Evolutionary conservation across 2,113 vertebrate species (phyloP).

Genomic region (Colistium nudipinnis): DNA sequence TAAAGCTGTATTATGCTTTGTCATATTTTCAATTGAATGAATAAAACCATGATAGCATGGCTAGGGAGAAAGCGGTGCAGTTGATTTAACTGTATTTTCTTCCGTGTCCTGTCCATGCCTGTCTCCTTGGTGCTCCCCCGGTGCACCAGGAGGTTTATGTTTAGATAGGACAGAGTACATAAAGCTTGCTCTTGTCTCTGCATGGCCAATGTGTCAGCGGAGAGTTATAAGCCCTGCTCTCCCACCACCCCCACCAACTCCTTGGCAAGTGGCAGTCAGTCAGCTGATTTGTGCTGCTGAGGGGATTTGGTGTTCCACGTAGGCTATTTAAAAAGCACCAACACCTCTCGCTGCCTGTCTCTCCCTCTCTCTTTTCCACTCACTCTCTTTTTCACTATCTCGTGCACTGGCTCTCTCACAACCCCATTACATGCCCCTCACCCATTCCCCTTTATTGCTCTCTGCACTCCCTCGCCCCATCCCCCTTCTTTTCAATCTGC

Average conservation of each 20-base stretch:
- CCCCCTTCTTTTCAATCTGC: constrained; percentile 27
- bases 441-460: constrained; percentile 46
- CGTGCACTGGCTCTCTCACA: constrained; percentile 26
- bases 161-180: constrained; percentile 73
- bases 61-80: constrained; percentile 3
- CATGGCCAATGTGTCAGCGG: constrained; percentile 68
- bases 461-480: constrained; percentile 35
- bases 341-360: constrained; percentile 45
- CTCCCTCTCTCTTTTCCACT: constrained; percentile 43
- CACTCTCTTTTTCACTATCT: constrained; percentile 56
- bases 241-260: constrained; percentile 32
- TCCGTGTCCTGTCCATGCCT: constrained; percentile 14
- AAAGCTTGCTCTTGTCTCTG: constrained; percentile 62
- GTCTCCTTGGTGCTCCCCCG: constrained; percentile 23
- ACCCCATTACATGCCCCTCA: constrained; percentile 41
- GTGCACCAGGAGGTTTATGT: constrained; percentile 69
- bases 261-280: constrained; percentile 79
- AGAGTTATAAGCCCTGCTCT: constrained; percentile 65
- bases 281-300: constrained; percentile 80
- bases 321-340: constrained; percentile 83
- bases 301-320: constrained; percentile 82
- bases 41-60: constrained; percentile 18
- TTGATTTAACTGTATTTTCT: constrained; percentile 9
- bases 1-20: no score
- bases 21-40: no score